A percentile compares a stretch with the other conserved stretches of the same genome.
Evolutionary conservation across 2,113 vertebrate genomes (phyloP).

Genomic region (Triplophysa dalaica): DNA sequence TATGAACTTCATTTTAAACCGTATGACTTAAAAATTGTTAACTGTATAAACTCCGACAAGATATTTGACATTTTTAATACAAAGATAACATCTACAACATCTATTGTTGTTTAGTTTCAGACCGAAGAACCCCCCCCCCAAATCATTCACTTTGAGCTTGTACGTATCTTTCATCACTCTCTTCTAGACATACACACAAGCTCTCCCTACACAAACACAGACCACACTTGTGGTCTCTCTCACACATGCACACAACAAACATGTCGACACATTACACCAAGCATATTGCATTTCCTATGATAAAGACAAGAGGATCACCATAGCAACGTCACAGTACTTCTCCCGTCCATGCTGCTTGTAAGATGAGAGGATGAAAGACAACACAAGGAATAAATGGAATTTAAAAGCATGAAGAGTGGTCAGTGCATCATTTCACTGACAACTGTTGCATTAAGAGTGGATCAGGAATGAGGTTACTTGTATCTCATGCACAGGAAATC

Average conservation of each 20-base stretch:
- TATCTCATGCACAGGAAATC: background rate
- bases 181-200: conserved; percentile 10
- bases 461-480: background rate
- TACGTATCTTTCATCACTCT: background rate
- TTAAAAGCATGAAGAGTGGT: conserved; percentile 7
- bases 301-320: conserved; percentile 42
- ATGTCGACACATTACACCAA: conserved; percentile 42
- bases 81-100: background rate
- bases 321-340: conserved; percentile 37
- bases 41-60: no score
- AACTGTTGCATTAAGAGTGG: background rate
- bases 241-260: conserved; percentile 37
- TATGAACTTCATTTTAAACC: background rate
- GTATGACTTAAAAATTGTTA: background rate
- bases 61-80: background rate
- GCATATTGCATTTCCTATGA: conserved; percentile 39
- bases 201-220: background rate
- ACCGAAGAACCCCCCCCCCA: background rate
- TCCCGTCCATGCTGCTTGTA: conserved; percentile 26
- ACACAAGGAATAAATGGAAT: conserved; percentile 17
- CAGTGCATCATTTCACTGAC: conserved; percentile 6
- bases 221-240: conserved; percentile 9
- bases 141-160: background rate
- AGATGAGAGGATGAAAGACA: conserved; percentile 24
- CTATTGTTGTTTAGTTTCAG: background rate